These are phyloP conservation scores for Lasioglossum pauxillum DNA, from an alignment of 2,888 invertebrate genomes.

Conservation along the genomic window DNA sequence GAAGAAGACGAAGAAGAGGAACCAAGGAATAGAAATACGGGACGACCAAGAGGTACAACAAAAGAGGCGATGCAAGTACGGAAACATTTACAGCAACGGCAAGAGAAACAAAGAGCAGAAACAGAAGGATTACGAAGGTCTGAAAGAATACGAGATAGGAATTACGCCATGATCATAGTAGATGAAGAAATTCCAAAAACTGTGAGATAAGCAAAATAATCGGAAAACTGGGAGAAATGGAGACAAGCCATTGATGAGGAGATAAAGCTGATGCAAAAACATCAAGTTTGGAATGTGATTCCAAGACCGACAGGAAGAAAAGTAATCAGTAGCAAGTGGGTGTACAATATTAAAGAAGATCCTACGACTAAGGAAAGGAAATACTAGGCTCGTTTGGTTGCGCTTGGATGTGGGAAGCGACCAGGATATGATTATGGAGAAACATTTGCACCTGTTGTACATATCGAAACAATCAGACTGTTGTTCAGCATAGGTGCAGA, in stretches of 20 bases:
- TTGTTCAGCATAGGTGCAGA: too few species aligned
- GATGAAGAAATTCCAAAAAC: not conserved
- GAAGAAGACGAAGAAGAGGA: too few species aligned
- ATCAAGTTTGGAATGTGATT: too few species aligned
- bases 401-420: not conserved
- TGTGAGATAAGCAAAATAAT: not conserved
- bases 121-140: not conserved
- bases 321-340: not conserved
- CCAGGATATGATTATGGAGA: not conserved
- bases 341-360: not conserved
- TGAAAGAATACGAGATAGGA: not conserved
- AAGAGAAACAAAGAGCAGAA: not conserved
- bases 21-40: too few species aligned
- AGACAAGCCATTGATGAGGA: too few species aligned
- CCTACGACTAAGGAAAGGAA: not conserved
- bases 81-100: not conserved
- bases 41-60: not conserved
- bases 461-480: too few species aligned
- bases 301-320: not conserved
- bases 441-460: too few species aligned
- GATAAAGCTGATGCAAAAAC: too few species aligned
- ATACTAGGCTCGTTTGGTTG: not conserved
- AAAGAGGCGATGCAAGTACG: not conserved
- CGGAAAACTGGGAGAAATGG: too few species aligned
- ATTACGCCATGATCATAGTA: not conserved